Conservation (phyloP, 2,888 invertebrate species). For the Arrhopalites spinosus region DNA sequence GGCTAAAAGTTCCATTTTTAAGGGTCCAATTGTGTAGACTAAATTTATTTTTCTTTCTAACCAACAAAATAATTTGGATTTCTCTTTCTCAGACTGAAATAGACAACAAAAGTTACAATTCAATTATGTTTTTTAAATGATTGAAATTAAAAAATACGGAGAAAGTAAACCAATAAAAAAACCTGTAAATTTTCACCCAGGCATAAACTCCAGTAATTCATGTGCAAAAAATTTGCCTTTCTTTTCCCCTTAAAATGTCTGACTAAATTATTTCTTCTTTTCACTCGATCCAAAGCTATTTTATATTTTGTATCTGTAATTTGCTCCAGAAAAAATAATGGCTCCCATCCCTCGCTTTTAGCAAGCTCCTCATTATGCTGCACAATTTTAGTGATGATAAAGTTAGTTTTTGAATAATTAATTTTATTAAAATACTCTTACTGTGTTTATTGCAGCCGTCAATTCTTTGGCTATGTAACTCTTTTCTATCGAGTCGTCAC, state of each 20-base stretch:
- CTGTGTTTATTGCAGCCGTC: background rate
- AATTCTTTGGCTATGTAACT: background rate
- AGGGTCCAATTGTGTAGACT: too few relatives aligned
- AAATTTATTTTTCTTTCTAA: too few relatives aligned
- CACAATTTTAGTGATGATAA: background rate
- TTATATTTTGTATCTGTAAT: background rate
- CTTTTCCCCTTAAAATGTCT: background rate
- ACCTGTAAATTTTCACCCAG: slow-evolving; percentile 41
- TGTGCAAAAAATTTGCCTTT: background rate
- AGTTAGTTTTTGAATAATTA: too few relatives aligned
- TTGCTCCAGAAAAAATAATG: background rate
- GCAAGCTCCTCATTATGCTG: background rate
- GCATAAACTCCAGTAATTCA: background rate
- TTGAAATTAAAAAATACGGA: too few relatives aligned
- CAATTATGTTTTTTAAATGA: too few relatives aligned
- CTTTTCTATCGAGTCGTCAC: background rate
- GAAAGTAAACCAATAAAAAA: too few relatives aligned
- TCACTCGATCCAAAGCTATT: background rate
- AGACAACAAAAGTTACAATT: too few relatives aligned
- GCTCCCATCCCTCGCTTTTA: background rate
- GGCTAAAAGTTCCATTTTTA: too few relatives aligned
- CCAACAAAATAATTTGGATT: too few relatives aligned
- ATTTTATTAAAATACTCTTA: too few relatives aligned
- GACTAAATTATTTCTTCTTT: background rate
- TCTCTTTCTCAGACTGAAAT: too few relatives aligned